Base-by-base conservation (phyloP, 2,113 vertebrate species). In the Suricata suricatta region DNA sequence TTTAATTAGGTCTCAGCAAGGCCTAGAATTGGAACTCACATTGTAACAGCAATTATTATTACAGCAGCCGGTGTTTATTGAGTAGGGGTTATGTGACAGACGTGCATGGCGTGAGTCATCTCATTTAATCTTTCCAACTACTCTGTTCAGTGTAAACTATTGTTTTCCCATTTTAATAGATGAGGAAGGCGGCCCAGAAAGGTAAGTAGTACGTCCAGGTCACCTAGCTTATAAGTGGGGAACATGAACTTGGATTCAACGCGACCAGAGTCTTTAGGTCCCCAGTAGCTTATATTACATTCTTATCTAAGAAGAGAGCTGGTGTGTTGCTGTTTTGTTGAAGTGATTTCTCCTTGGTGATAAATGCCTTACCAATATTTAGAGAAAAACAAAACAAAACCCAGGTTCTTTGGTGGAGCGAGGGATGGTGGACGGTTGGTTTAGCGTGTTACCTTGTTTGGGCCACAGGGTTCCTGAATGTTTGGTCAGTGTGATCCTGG, bases 331-430 rank as follows among this genome's bases (percentile, higher is more conserved):
- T 68, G 25, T 72, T 91, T 95, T 93, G 50, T 89, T 52, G 41
- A 93, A 82, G 27, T 84, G 23, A 86, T 60, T 47, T 93, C 5
- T 54, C 23, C 50, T 81, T 95, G 64, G 47, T 93, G 33, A 85
- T 79, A 47, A 80, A 50, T 96, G 92, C n/a, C 29, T 72, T 92
- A 50, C 33, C 35, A 38, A 93, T 85, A 83, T 64, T 86, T 96
- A 71, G 35, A 82, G 15, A 21, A 33, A 25, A 41, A 68, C 21
- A 8, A 69, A 47, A 31, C 69, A 21, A 76, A 76, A 47, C 27
- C 29, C 14, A 77, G 41, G 14, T 31, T 80, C 38, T 88, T 38
- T 29, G 4, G 47, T 16, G 13, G n/a, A 1, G 25, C 9, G 0
- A 11, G 12, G 31, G 7, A 72, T n/a, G 15, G 14, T 63, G 41